These are phyloP conservation scores for Mamestra configurata DNA, from an alignment of 1,140 invertebrate genomes.

Conservation along the genomic window DNA sequence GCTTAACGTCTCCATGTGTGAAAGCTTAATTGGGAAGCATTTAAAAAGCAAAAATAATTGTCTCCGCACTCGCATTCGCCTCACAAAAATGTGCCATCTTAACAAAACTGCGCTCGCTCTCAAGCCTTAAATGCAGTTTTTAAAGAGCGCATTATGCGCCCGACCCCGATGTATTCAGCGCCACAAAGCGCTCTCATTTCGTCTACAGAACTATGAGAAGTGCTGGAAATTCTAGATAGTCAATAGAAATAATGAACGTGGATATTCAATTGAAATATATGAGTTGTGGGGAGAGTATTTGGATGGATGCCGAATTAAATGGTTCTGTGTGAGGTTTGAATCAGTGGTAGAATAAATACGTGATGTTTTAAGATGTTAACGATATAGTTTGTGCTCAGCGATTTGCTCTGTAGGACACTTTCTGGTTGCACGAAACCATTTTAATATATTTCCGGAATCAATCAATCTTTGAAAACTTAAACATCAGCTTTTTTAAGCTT, in stretches of 20 bases:
- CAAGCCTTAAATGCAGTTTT: slow-evolving; percentile 14
- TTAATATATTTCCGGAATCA: too few relatives aligned
- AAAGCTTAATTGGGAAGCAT: not conserved
- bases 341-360: too few relatives aligned
- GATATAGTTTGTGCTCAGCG: too few relatives aligned
- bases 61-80: not conserved
- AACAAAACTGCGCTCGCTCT: slow-evolving; percentile 22
- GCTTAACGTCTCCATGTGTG: too few relatives aligned
- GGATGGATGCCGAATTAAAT: too few relatives aligned
- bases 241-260: slow-evolving; percentile 32
- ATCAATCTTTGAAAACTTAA: too few relatives aligned
- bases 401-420: too few relatives aligned
- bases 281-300: not conserved
- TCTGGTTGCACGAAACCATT: too few relatives aligned
- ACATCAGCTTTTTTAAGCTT: too few relatives aligned
- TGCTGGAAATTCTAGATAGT: slow-evolving; percentile 29
- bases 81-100: slow-evolving; percentile 14
- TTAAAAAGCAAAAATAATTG: not conserved
- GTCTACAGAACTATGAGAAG: slow-evolving; percentile 25
- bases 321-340: too few relatives aligned
- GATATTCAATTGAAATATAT: slow-evolving; percentile 28
- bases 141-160: slow-evolving; percentile 36
- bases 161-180: slow-evolving; percentile 40
- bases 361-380: too few relatives aligned
- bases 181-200: slow-evolving; percentile 34